A percentile compares a stretch with the other conserved stretches of the same genome.
Conservation (phyloP, 2,797 vertebrate genomes). For the Ctenopoma kingsleyae region DNA sequence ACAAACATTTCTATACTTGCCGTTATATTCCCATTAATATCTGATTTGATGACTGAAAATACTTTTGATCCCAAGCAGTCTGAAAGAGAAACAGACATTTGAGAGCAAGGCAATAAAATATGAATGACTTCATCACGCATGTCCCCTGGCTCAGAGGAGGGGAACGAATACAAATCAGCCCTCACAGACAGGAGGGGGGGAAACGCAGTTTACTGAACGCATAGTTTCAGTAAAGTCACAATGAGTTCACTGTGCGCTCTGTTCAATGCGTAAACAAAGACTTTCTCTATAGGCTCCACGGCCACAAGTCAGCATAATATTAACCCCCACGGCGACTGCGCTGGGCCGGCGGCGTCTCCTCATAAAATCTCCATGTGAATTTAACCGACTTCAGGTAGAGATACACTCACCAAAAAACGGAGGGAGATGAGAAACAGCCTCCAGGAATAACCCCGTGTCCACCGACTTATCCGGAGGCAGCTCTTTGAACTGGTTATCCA, state of each 20-base stretch:
- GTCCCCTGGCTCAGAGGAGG: not conserved
- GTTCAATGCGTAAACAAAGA: conserved; percentile 65
- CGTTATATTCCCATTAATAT: conserved; percentile 93
- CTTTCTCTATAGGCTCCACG: conserved; percentile 45
- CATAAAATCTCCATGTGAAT: not conserved
- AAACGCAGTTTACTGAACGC: conserved; percentile 24
- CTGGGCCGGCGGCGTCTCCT: not conserved
- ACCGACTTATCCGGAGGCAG: conserved; percentile 89
- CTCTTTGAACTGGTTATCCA: conserved; percentile 90
- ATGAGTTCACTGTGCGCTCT: conserved; percentile 58
- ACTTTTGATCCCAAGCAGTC: conserved; percentile 94
- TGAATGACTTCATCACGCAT: conserved; percentile 55
- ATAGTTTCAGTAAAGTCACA: conserved; percentile 52
- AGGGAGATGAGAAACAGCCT: conserved; percentile 92
- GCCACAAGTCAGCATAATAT: not conserved
- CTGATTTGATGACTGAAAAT: conserved; percentile 92
- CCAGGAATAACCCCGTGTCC: conserved; percentile 91
- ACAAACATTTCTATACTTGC: conserved; percentile 68
- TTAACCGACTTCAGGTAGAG: conserved; percentile 6
- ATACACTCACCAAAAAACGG: conserved; percentile 94
- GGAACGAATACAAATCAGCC: conserved; percentile 7
- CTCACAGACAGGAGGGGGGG: not conserved
- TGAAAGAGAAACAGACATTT: conserved; percentile 72
- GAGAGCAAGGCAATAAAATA: conserved; percentile 62
- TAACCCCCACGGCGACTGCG: not conserved